phyloP scores from a whole-genome alignment of 2,797 vertebrate species.

The Manis crassicaudata region DNA sequence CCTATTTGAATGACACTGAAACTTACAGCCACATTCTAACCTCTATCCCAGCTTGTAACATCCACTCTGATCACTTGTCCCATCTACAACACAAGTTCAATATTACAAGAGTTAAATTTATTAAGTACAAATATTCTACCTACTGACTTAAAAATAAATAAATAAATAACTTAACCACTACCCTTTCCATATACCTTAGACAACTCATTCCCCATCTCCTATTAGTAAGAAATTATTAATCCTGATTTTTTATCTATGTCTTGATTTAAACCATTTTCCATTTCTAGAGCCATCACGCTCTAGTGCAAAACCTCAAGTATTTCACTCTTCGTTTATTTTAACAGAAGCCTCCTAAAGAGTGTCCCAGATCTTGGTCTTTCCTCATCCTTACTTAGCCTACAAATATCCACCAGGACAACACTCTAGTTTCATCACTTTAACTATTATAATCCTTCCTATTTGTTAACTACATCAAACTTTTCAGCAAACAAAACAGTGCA shows the following conservation, averaged over 20 bases:
- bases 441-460: neutral
- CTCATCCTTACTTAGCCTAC: neutral
- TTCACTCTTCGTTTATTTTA: constrained; percentile 12
- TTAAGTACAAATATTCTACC: constrained; percentile 42
- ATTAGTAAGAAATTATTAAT: constrained; percentile 16
- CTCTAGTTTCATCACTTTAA: neutral
- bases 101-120: neutral
- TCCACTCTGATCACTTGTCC: neutral
- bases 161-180: neutral
- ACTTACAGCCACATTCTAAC: neutral
- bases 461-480: constrained; percentile 13
- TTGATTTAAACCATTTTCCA: constrained; percentile 31
- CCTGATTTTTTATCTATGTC: neutral
- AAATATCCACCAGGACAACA: neutral
- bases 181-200: neutral
- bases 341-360: neutral
- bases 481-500: neutral
- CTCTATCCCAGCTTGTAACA: neutral
- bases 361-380: neutral
- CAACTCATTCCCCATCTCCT: neutral
- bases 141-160: constrained; percentile 7
- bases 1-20: constrained; percentile 33
- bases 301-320: neutral
- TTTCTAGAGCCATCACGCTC: neutral
- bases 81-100: neutral